Base-by-base conservation (phyloP, 2,888 invertebrate genomes). In the Pristionchus arcanus region DNA sequence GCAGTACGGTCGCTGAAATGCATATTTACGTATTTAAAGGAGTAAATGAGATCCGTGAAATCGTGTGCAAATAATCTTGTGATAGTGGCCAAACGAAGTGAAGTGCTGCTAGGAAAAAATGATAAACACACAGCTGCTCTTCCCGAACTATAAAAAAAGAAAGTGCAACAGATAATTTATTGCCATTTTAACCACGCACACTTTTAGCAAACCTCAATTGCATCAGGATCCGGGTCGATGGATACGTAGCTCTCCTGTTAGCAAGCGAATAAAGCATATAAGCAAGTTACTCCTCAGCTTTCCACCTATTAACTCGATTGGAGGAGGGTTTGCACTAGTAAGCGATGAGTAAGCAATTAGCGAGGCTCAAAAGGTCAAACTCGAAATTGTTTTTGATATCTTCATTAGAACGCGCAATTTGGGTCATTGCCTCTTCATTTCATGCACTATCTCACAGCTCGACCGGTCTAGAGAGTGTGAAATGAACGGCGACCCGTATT, bases 1-100 rank as follows among this genome's bases (percentile, higher is more conserved):
- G 89, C 93, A 93, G 89, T 93, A 93, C 4, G 93, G 93, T 0
- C 90, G 91, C 93, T 93, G 91, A 87, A 92, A 91, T 19, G 16
- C 3, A n/a, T 77, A 42, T 42, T 77, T 77, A 53, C 5, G 13
- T 55, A n/a, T 68, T 21, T 63, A 63, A 31, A 2, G 31, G 13
- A 68, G 9, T 66, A 66, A n/a, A 3, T 13, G 31, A 68, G 9
- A 28, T 31, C 9, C 3, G 68, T 15, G 19, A 37, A 74, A 74
- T 37, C 37, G n/a, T 37, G 71, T 71, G 66, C 66, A 28, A 13
- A 66, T 28, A 5, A n/a, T n/a, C n/a, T n/a, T n/a, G n/a, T n/a
- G n/a, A n/a, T n/a, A n/a, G n/a, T n/a, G n/a, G n/a, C n/a, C n/a
- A n/a, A n/a, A n/a, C 49, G 7, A 63, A 63, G 21, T 63, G 63